These are phyloP conservation scores for Calypte anna DNA, from an alignment of 2,113 vertebrate genomes.

Conservation along the genomic window DNA sequence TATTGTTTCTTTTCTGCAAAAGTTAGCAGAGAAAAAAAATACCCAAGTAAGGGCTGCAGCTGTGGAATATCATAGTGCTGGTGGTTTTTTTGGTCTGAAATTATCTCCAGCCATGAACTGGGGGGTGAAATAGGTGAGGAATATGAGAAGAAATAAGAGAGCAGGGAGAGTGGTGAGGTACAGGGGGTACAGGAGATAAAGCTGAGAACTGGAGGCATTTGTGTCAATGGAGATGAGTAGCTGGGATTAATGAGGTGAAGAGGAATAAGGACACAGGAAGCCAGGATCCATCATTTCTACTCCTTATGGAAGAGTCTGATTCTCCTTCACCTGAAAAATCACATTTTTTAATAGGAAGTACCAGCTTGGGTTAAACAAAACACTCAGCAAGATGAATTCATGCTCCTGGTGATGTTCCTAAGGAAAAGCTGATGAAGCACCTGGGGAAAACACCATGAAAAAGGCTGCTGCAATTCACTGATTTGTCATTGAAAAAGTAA, in stretches of 20 bases:
- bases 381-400: not conserved
- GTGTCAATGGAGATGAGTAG: fast-evolving
- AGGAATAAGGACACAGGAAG: not conserved
- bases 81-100: not conserved
- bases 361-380: not conserved
- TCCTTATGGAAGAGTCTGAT: not conserved
- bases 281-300: not conserved
- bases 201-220: not conserved
- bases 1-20: not conserved
- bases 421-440: not conserved
- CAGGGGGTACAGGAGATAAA: fast-evolving
- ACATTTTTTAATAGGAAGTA: not conserved
- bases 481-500: not conserved
- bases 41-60: not conserved
- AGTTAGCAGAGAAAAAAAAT: not conserved
- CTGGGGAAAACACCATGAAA: not conserved
- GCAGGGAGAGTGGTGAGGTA: no score
- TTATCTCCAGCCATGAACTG: not conserved
- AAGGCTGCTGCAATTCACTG: not conserved
- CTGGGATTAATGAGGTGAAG: not conserved
- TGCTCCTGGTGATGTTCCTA: not conserved
- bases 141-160: not conserved
- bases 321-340: not conserved
- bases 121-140: not conserved
- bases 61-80: not conserved